phyloP scores from a whole-genome alignment of 2,797 vertebrate genomes.

The Rhynchonycteris naso region DNA sequence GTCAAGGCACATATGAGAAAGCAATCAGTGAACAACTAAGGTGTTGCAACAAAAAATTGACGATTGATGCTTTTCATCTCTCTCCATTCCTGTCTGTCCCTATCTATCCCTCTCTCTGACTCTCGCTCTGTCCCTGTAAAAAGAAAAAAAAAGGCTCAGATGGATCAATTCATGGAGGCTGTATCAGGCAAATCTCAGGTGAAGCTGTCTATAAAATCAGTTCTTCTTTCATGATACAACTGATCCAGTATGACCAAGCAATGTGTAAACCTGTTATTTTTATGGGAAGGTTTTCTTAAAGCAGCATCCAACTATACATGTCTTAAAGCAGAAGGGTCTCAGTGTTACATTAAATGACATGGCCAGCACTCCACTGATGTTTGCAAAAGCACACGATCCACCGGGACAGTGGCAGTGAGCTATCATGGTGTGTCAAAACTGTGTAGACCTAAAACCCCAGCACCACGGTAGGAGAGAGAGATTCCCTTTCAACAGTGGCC shows the following conservation, averaged over 20 bases:
- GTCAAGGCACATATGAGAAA: no score
- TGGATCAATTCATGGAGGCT: not conserved
- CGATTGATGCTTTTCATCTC: no score
- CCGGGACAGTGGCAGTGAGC: not conserved
- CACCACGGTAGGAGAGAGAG: not conserved
- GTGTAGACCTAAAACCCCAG: not conserved
- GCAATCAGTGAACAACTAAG: no score
- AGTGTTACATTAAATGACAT: not conserved
- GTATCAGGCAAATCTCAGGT: not conserved
- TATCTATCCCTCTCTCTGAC: no score
- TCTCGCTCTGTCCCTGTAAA: no score
- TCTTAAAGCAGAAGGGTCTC: not conserved
- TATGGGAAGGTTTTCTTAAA: not conserved
- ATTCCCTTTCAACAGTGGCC: not conserved
- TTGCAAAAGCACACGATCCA: not conserved
- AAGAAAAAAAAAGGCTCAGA: no score
- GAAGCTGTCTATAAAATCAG: not conserved
- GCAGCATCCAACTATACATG: not conserved
- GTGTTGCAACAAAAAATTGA: no score
- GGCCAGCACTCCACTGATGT: not conserved
- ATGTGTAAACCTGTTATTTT: not conserved
- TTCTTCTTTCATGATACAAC: not conserved
- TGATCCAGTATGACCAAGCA: not conserved
- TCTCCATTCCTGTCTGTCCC: no score
- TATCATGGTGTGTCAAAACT: not conserved